Evolutionary conservation across 64 coral and sea anemone species (phyloP).

Genomic region (Astreopora myriophthalma): DNA sequence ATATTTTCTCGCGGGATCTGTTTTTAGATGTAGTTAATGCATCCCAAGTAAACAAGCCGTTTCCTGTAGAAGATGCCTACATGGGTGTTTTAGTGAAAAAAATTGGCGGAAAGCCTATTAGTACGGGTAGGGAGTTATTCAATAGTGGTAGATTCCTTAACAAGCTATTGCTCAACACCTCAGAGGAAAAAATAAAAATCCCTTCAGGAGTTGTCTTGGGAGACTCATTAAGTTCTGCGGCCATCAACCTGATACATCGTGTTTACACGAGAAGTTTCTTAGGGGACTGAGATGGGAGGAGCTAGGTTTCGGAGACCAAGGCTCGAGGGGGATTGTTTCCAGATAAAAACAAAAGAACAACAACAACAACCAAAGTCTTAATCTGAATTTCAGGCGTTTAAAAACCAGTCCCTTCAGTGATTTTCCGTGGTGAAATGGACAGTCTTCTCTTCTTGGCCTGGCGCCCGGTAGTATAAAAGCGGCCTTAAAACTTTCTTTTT

Average conservation of each 20-base stretch:
- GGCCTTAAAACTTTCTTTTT: too few species aligned
- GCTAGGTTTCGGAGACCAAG: too few species aligned
- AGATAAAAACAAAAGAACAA: too few species aligned
- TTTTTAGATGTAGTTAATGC: conserved; percentile 3
- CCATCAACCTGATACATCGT: neutral
- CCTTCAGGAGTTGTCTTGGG: neutral
- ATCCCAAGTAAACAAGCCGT: neutral
- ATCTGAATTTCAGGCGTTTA: too few species aligned
- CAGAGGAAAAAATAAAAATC: neutral
- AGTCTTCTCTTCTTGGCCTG: too few species aligned
- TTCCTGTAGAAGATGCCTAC: conserved; percentile 38
- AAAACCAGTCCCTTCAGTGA: too few species aligned
- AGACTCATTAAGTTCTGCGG: neutral
- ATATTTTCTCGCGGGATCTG: conserved; percentile 21
- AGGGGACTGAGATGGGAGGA: too few species aligned
- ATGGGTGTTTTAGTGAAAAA: neutral
- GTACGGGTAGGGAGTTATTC: neutral
- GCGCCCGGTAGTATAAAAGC: too few species aligned
- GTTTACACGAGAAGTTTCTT: neutral
- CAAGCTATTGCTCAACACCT: neutral
- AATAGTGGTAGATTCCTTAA: neutral
- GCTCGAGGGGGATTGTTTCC: too few species aligned
- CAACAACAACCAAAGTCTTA: too few species aligned
- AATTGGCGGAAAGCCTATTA: neutral
- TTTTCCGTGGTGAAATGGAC: too few species aligned